Evolutionary conservation across 2,113 vertebrate genomes (phyloP).

Genomic region (Ceyx melanurus): DNA sequence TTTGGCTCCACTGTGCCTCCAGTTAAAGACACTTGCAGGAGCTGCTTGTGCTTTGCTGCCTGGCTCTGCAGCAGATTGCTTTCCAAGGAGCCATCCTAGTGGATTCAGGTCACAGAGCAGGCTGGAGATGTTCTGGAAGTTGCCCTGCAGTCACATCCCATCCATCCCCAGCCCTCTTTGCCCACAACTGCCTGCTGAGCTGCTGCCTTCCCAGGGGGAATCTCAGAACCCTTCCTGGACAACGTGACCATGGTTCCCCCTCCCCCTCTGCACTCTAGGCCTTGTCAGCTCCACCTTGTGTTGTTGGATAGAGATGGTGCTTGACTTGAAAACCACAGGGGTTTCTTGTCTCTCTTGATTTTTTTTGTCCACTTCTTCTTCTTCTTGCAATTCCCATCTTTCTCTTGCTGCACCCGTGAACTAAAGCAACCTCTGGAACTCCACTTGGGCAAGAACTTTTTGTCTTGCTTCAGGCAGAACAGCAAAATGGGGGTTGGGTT

Average conservation of each 20-base stretch:
- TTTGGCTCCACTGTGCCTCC: neutral
- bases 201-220: neutral
- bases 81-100: neutral
- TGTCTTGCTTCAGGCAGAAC: neutral
- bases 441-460: neutral
- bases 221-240: neutral
- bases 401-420: neutral
- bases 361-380: neutral
- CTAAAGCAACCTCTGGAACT: neutral
- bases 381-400: neutral
- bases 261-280: neutral
- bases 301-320: neutral
- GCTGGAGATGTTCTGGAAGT: neutral
- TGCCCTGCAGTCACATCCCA: neutral
- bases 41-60: neutral
- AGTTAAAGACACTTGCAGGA: neutral
- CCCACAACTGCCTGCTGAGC: neutral
- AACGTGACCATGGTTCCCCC: neutral
- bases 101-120: neutral
- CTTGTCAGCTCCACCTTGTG: neutral
- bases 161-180: neutral
- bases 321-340: slow-evolving; percentile 18
- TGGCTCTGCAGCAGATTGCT: neutral
- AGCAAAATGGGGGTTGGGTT: neutral
- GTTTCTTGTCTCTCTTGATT: neutral